Base-by-base conservation (phyloP, 2,888 invertebrate species). In the Omphaloscelis lunosa region DNA sequence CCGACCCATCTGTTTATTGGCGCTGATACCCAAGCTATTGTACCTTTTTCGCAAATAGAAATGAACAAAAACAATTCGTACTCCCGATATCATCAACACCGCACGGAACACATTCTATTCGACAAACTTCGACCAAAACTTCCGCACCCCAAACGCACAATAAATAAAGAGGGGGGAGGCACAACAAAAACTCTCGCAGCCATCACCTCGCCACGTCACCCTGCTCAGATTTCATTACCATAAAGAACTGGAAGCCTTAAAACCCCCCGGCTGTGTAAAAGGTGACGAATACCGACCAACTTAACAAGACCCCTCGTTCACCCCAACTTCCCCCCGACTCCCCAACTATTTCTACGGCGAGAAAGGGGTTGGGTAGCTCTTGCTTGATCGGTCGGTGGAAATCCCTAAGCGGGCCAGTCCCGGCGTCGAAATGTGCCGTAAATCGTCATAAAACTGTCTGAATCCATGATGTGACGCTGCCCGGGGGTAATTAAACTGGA, bases 401-500 rank as follows among this genome's bases (percentile, higher is more conserved):
- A 93, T 92, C 94, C 94, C 95, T 93, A 93, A 92, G 93, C 91
- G 89, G 93, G 94, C 93, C 91, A 93, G 89, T 93, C 91, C 94
- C 91, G 94, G 97, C 97, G 97, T 96, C 97, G 97, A 97, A 97
- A 97, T 96, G 97, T 93, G 95, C 92, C 95, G 95, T 96, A 96
- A 96, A 96, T 96, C 95, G 95, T 97, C 97, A 97, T 97, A 97
- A 97, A 97, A 97, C 97, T 97, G 97, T 97, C 97, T 97, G 97
- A 97, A 97, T 97, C 97, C 97, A 97, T 97, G 97, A 97, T 97
- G 97, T 97, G 97, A 97, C 97, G 97, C 96, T 96, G 97, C 97
- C 97, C 97, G 94, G 95, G 96, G 97, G 97, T 97, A 97, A 97
- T 97, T 97, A 97, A 96, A 97, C 96, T 95, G 97, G 95, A 96